Conservation (phyloP, 2,113 vertebrate genomes). For the Pelobates fuscus region DNA sequence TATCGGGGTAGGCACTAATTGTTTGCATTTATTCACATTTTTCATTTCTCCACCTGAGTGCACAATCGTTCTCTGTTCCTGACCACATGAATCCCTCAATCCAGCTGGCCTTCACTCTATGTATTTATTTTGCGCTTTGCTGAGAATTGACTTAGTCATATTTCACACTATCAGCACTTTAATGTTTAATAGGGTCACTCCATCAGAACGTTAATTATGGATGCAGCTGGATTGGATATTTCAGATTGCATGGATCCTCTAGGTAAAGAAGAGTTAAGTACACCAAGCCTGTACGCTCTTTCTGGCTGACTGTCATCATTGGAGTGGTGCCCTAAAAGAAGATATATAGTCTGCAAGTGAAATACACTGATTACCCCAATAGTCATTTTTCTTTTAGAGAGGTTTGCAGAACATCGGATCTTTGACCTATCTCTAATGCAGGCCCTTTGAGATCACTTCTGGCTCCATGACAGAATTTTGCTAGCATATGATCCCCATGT, state of each 20-base stretch:
- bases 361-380: slow-evolving; percentile 26
- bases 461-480: slow-evolving; percentile 31
- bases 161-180: slow-evolving; percentile 31
- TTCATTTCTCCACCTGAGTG: slow-evolving; percentile 45
- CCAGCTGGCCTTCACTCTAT: slow-evolving; percentile 10
- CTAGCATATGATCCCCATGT: neutral
- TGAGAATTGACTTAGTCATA: neutral
- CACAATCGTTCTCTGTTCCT: slow-evolving; percentile 34
- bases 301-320: slow-evolving; percentile 21
- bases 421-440: slow-evolving; percentile 34
- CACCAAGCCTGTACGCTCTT: slow-evolving; percentile 3
- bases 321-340: slow-evolving; percentile 32
- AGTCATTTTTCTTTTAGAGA: slow-evolving; percentile 35
- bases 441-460: slow-evolving; percentile 11
- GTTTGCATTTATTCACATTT: slow-evolving; percentile 27
- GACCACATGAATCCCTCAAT: slow-evolving; percentile 2
- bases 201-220: slow-evolving; percentile 30
- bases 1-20: slow-evolving; percentile 38
- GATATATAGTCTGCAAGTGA: slow-evolving; percentile 22
- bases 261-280: slow-evolving; percentile 21
- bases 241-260: no score
- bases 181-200: slow-evolving; percentile 38
- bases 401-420: slow-evolving; percentile 17
- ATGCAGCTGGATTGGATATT: slow-evolving; percentile 12
- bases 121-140: slow-evolving; percentile 27